Percentiles rank a stretch among this genome's conserved stretches.
phyloP scores from a whole-genome alignment of 2,797 vertebrate species.

The Halcyon badia region DNA sequence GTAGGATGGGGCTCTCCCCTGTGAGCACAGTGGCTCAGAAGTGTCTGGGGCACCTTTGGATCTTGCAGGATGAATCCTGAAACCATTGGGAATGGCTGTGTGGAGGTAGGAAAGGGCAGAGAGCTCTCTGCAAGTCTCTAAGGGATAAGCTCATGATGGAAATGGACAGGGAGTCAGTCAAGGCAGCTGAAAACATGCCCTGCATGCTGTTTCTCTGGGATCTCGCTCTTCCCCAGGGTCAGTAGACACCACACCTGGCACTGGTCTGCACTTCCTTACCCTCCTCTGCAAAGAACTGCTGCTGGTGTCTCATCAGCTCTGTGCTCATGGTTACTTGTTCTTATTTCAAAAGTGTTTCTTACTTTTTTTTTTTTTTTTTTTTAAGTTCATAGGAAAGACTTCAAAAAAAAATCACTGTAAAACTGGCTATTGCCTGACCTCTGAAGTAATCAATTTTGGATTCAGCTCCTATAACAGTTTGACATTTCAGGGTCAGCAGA shows the following conservation, averaged over 20 bases:
- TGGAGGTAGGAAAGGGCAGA: neutral
- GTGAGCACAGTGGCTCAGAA: neutral
- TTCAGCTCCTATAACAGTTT: conserved; percentile 66
- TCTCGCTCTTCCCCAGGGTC: neutral
- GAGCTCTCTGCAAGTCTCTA: accelerated
- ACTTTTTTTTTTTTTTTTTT: neutral
- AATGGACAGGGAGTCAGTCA: neutral
- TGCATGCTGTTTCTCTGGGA: accelerated
- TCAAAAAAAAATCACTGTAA: neutral
- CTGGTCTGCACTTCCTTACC: neutral
- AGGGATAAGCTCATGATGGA: neutral
- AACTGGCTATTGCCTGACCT: conserved; percentile 63
- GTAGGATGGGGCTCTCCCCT: neutral
- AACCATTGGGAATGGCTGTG: accelerated
- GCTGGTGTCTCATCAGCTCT: neutral
- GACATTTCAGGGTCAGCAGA: conserved; percentile 78
- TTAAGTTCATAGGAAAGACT: neutral
- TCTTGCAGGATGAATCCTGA: neutral
- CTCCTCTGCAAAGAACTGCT: neutral
- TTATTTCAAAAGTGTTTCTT: neutral
- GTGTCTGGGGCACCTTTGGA: neutral
- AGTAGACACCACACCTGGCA: accelerated
- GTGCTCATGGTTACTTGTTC: neutral
- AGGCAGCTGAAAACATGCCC: neutral
- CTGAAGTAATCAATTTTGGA: conserved; percentile 75